Evolutionary conservation across 2,888 invertebrate genomes (phyloP), one percentile per base, ranked within the genome.

Genomic region (Coleophora flavipennella): DNA sequence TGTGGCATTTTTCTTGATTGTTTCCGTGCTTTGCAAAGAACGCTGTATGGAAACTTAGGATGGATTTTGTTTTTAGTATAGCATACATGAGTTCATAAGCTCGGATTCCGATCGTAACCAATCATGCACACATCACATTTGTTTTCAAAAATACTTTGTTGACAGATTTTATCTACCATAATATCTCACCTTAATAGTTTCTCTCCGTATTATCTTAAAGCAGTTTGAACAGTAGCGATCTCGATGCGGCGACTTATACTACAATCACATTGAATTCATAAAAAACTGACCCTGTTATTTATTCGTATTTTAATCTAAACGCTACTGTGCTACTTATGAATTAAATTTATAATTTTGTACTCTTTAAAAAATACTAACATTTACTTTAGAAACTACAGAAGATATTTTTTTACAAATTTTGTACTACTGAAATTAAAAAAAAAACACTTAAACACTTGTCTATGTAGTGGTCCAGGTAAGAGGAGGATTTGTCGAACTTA

Each of bases 241-340:
- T 74, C 63, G 68, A 65, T 57, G 62, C 69, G 59, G 70, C 73
- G 75, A 69, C 80, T 84, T 83, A 83, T 71, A 71, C 84, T 84
- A 84, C 81, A 78, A 84, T 84, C 84, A 84, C 84, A 84, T 79
- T 81, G 79, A 78, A 80, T 80, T 81, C 78, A 81, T 83, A 84
- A 80, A 83, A 83, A 83, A 83, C 80, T 74, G 83, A 84, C 84
- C 84, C 84, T 84, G 84, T 84, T 81, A 81, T 61, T 70, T 71
- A 76, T 74, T 78, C 72, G 67, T 75, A 74, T 70, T 70, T n/a
- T 76, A 74, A 70, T 75, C 77, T 79, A 79, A 67, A 67, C 65
- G 63, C 75, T 77, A 77, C 73, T 62, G 76, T 76, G 74, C 69
- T 67, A 63, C 69, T n/a, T 11, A n/a, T 9, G 10, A 29, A n/a